Percentiles rank a stretch among this genome's conserved stretches.
Conservation (phyloP, 2,797 vertebrate species). For the Scarus forsteni region DNA sequence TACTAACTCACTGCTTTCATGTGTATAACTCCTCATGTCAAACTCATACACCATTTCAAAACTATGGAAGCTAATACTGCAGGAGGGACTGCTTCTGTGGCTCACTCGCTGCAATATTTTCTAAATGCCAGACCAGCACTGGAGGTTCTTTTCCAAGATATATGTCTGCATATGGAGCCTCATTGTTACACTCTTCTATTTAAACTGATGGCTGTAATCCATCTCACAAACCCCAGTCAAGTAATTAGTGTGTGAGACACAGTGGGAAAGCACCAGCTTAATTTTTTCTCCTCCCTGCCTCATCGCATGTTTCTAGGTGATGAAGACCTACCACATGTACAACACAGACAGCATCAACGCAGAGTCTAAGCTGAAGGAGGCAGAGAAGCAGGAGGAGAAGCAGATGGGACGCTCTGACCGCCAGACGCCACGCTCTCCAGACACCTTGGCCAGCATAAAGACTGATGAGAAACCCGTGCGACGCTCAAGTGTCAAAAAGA, state of each 20-base stretch:
- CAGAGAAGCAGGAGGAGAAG: conserved; percentile 99
- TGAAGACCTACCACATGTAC: conserved; percentile 99
- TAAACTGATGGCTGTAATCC: conserved; percentile 13
- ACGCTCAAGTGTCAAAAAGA: conserved; percentile 97
- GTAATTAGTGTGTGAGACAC: conserved; percentile 3
- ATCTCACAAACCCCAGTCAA: conserved; percentile 11
- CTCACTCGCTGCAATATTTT: conserved; percentile 11
- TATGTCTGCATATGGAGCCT: conserved; percentile 4
- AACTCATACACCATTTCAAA: conserved; percentile 16
- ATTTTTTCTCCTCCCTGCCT: conserved; percentile 19
- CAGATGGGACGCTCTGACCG: conserved; percentile 96
- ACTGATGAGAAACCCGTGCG: conserved; percentile 95
- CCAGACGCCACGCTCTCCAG: conserved; percentile 94
- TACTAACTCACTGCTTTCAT: conserved; percentile 42
- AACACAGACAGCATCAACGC: conserved; percentile 98
- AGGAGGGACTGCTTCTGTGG: conserved; percentile 6
- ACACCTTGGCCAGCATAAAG: conserved; percentile 90
- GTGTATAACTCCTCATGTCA: conserved; percentile 45
- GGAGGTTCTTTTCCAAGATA: background rate
- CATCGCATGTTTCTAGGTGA: conserved; percentile 86
- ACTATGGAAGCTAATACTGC: background rate
- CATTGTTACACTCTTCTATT: background rate
- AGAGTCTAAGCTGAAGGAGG: conserved; percentile 98
- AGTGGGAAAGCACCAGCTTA: background rate
- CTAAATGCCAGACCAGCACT: conserved; percentile 1